Base-by-base conservation (phyloP, 2,113 vertebrate genomes). In the Elachura formosa region DNA sequence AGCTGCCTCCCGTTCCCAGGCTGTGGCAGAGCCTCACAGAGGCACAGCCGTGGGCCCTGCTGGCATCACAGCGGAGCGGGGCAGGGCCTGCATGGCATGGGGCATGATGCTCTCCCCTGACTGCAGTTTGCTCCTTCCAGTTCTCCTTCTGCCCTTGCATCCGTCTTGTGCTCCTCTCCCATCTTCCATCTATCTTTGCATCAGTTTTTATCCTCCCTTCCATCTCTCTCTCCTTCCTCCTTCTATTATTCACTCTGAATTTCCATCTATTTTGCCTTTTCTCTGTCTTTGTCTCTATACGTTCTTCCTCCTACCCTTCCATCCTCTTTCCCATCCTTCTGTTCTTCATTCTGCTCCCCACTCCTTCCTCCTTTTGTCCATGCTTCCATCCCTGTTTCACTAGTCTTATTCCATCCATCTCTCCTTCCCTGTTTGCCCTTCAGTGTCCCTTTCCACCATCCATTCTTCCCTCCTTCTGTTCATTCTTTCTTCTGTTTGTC, bases 1-100 rank as follows among this genome's bases (percentile, higher is more conserved):
- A 19, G 22, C 58, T 45, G 28, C 25, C 34, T 36, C 2, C 8
- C 0, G 0, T 12, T 82, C 20, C 13, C 29, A 17, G 43, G 62
- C 33, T 29, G 22, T 49, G 1, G 3, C 41, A 28, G 36, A 52
- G 31, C 31, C 26, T 5, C 56, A 7, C 18, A 13, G 4, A 22
- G 15, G 14, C 46, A 51, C 0, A 0, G 28, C 52, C 11, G 3
- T 17, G 0, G 8, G 24, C 49, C 17, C n/a, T 25, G 43, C 55
- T 28, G 20, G 25, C 11, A 0, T 18, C 49, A 19, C 29, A 16
- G 18, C 18, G 3, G 40, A 34, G 58, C 7, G 16, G 31, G 43
- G 9, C 63, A 55, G n/a, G 43, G 45, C 33, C 24, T 63, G 1
- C n/a, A 40, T 18, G 49, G 59, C 41, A 46, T 58, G 46, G 19